These are phyloP conservation scores for Lycodopsis pacificus DNA, from an alignment of 2,797 vertebrate genomes.

Conservation along the genomic window DNA sequence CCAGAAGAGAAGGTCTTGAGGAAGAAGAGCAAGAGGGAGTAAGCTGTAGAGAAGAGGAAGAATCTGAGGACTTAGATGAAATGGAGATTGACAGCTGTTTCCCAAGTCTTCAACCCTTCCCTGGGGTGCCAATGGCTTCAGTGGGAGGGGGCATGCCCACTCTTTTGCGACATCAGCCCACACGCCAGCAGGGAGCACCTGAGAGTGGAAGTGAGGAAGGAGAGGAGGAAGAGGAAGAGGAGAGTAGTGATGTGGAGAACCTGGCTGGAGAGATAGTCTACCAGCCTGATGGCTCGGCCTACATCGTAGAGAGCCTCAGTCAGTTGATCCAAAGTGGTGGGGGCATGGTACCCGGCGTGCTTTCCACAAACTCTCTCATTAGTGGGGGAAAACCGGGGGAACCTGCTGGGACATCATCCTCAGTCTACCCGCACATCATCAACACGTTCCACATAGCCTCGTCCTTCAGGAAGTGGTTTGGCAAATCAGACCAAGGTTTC, in stretches of 20 bases:
- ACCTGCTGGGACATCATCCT: slow-evolving; percentile 89
- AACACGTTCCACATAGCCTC: slow-evolving; percentile 99
- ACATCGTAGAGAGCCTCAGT: slow-evolving; percentile 99
- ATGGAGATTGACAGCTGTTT: slow-evolving; percentile 99
- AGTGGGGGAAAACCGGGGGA: slow-evolving; percentile 87
- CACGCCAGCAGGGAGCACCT: slow-evolving; percentile 78
- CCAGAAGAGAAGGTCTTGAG: slow-evolving; percentile 83
- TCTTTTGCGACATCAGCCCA: slow-evolving; percentile 84
- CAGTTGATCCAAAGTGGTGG: slow-evolving; percentile 96
- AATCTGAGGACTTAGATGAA: slow-evolving; percentile 92
- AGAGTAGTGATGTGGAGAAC: slow-evolving; percentile 97
- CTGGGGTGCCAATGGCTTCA: slow-evolving; percentile 84
- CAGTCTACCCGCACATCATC: slow-evolving; percentile 99
- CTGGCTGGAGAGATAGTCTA: slow-evolving; percentile 98
- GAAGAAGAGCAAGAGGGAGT: slow-evolving; percentile 88
- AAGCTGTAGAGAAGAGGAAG: slow-evolving; percentile 87
- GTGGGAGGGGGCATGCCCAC: slow-evolving; percentile 86
- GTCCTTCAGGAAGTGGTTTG: slow-evolving; percentile 99
- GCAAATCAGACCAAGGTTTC: slow-evolving; percentile 97
- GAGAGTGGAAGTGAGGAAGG: slow-evolving; percentile 96
- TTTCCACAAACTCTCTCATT: slow-evolving; percentile 92
- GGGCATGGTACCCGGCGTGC: slow-evolving; percentile 81
- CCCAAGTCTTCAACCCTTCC: slow-evolving; percentile 88
- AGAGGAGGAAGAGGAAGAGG: slow-evolving; percentile 92
- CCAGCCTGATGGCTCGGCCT: slow-evolving; percentile 98